Evolutionary conservation across 92 coral and sea anemone genomes (phyloP).

Genomic region (Parazoanthus swiftii): DNA sequence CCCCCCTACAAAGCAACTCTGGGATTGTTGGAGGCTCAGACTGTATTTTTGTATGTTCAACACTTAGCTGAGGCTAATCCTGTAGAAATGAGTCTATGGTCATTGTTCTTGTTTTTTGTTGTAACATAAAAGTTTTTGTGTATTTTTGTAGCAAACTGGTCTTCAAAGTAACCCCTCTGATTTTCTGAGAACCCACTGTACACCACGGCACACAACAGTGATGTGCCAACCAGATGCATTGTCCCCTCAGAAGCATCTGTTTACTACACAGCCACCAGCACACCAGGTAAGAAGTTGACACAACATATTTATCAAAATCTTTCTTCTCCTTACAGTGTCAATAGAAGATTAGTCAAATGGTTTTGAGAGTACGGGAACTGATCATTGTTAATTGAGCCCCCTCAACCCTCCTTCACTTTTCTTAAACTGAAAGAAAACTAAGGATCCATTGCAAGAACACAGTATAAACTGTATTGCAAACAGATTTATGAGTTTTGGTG

Average conservation of each 20-base stretch:
- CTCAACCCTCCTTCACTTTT: too few species aligned
- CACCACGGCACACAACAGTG: conserved; percentile 61
- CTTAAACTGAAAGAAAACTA: too few species aligned
- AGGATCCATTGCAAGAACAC: too few species aligned
- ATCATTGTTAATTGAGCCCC: neutral
- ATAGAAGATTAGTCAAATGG: neutral
- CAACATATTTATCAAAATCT: neutral
- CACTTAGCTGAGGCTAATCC: too few species aligned
- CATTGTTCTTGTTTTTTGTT: too few species aligned
- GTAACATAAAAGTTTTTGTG: neutral
- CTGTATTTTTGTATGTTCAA: too few species aligned
- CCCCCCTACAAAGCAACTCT: too few species aligned
- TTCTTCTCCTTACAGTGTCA: neutral
- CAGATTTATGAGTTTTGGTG: too few species aligned
- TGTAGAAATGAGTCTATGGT: too few species aligned
- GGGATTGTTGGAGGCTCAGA: too few species aligned
- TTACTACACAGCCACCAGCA: conserved; percentile 49
- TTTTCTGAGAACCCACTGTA: conserved; percentile 67
- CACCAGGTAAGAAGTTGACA: conserved; percentile 48
- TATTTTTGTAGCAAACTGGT: conserved; percentile 46
- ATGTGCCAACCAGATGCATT: conserved; percentile 74
- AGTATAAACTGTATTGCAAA: too few species aligned
- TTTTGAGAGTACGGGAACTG: neutral
- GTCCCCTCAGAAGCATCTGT: conserved; percentile 83
- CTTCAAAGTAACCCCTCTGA: conserved; percentile 70